Base-by-base conservation (phyloP, 2,797 vertebrate genomes). In the Tenualosa thibaudeaui region DNA sequence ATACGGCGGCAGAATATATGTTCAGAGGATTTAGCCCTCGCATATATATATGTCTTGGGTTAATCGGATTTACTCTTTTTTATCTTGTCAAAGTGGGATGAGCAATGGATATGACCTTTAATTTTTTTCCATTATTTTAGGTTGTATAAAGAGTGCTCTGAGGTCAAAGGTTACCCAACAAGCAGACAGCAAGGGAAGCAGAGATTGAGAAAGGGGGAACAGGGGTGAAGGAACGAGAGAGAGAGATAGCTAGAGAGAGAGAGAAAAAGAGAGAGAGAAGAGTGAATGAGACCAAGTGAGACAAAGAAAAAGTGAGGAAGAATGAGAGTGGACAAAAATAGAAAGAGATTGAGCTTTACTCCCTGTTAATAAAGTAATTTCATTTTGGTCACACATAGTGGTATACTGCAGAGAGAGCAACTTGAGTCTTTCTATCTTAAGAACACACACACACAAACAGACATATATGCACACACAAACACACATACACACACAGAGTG, bases 281-380 rank as follows among this genome's bases (percentile, higher is more conserved):
- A 82, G 6, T 37, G 8, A 24, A 9, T 5, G 6, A 82, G 82
- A 87, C 75, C n/a, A 24, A 6, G 13, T 4, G 4, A 37, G 22
- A 82, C 81, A 85, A 81, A 83, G 82, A 85, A 75, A 83, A 17
- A 85, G 82, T 13, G 60, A 86, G 81, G 22, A 24, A 56, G 31
- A 68, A 26, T 2, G 13, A 37, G 22, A 82, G 15, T 6, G 26
- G 37, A 82, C 1, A 53, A 17, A 58, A 56, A 24, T 24, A 81
- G 88, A 82, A 90, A 91, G 89, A 89, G 86, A 89, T 88, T 87
- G 87, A 88, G 81, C 85, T 89, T 90, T 88, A 89, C 2, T 86
- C 88, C 89, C 86, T 92, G 90, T 91, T 94, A 94, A 94, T 91
- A 89, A 91, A 91, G 91, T 93, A 93, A 94, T 94, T 94, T 94